Evolutionary conservation across 2,113 vertebrate genomes (phyloP), one percentile per base, ranked within the genome.

Genomic region (Anhinga rufa): DNA sequence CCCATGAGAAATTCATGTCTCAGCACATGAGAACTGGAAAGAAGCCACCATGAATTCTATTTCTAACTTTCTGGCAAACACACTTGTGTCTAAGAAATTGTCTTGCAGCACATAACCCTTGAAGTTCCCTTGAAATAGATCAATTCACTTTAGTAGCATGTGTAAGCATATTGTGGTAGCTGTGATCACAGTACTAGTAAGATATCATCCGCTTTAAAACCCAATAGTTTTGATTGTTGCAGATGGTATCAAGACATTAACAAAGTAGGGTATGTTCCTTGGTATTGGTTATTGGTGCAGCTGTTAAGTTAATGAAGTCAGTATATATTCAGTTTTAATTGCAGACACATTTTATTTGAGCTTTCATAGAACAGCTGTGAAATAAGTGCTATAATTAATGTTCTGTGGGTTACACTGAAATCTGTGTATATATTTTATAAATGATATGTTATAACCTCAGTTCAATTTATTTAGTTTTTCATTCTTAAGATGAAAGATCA

Each of bases 291-390:
- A 95, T 92, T 94, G 92, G 93, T 96, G 82, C 97, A 97, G 96
- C 92, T 98, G 97, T 94, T 98, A 97, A 92, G 93, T 97, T 98
- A 97, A 98, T 97, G 93, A 97, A 96, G 88, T 91, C 92, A 81
- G 91, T 97, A 88, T 93, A 96, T 91, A 98, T 96, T 93, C 92
- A 72, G 81, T 93, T 94, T 97, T 93, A 95, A 96, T 96, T 93
- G 94, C 97, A 96, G 93, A 85, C 92, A 96, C 64, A 77, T 96
- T 98, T 97, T 97, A 95, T 96, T 96, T 97, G 71, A 96, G 93
- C 82, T 95, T 97, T 92, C 82, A 95, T 54, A 88, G 95, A 97
- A 91, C 94, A 97, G 82, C 93, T 97, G 93, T 69, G 65, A 85
- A 96, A 64, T 91, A 97, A 96, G 69, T 85, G 76, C 49, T 78